A percentile compares a stretch with the other conserved stretches of the same genome.
Conservation (phyloP, 2,888 invertebrate species). For the Eupithecia vulgata region DNA sequence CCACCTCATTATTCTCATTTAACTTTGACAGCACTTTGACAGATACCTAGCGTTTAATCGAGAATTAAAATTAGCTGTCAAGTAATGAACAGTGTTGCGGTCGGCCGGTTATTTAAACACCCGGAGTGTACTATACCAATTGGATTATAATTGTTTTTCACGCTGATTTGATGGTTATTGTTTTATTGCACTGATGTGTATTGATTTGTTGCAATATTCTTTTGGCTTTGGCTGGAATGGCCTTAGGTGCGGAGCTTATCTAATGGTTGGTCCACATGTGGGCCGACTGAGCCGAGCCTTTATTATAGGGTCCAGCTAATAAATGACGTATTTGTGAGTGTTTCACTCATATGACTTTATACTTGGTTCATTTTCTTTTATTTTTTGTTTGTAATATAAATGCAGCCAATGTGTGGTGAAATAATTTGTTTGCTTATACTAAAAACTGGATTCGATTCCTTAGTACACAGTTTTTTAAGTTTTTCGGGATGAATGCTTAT, state of each 20-base stretch:
- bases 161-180: conserved; percentile 77
- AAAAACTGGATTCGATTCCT: too few species aligned
- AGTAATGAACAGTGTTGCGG: conserved; percentile 62
- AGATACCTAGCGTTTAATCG: conserved; percentile 72
- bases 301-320: not conserved
- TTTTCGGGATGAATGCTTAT: too few species aligned
- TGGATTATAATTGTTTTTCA: conserved; percentile 81
- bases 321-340: too few species aligned
- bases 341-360: too few species aligned
- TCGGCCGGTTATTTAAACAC: conserved; percentile 68
- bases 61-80: conserved; percentile 80
- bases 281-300: not conserved
- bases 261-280: not conserved
- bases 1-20: conserved; percentile 66
- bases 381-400: too few species aligned
- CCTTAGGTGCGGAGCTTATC: not conserved
- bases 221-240: not conserved
- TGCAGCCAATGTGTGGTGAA: too few species aligned
- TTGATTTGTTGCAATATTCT: conserved; percentile 44
- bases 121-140: conserved; percentile 64
- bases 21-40: conserved; percentile 65
- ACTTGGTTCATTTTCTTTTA: too few species aligned
- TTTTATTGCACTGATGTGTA: conserved; percentile 63
- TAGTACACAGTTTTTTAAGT: too few species aligned
- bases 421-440: too few species aligned